phyloP scores from a whole-genome alignment of 2,888 invertebrate species.

The Caenorhabditis doughertyi region DNA sequence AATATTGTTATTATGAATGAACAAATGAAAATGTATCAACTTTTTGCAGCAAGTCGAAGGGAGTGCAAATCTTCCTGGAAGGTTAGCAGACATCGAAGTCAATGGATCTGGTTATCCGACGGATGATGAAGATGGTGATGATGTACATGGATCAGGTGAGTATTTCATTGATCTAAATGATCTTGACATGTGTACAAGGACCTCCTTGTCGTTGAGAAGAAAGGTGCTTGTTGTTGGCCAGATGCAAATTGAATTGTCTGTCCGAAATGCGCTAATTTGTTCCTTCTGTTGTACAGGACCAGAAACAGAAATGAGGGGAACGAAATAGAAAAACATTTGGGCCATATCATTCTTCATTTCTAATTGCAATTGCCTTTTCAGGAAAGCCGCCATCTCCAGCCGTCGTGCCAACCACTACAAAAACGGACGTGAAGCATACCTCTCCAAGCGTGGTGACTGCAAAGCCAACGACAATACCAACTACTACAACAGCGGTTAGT shows the following conservation, averaged over 20 bases:
- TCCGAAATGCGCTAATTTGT: constrained; percentile 40
- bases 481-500: constrained; percentile 54
- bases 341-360: constrained; percentile 9
- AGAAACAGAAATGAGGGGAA: background rate
- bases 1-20: constrained; percentile 6
- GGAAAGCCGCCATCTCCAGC: constrained; percentile 50
- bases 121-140: constrained; percentile 75
- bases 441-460: constrained; percentile 44
- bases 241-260: constrained; percentile 53
- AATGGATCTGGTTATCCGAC: constrained; percentile 71
- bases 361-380: constrained; percentile 29
- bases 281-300: constrained; percentile 12
- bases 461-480: constrained; percentile 45
- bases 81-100: constrained; percentile 60
- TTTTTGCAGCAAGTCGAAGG: constrained; percentile 64
- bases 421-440: constrained; percentile 40
- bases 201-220: constrained; percentile 1
- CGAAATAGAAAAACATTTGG: constrained; percentile 16
- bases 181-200: constrained; percentile 1
- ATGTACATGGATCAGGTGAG: constrained; percentile 66
- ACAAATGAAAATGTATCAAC: constrained; percentile 21
- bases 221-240: constrained; percentile 35
- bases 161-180: background rate
- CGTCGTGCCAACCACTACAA: constrained; percentile 35
- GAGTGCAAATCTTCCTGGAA: constrained; percentile 56